Evolutionary conservation across 2,797 vertebrate genomes (phyloP), one percentile per base, ranked within the genome.

Genomic region (Melanotaenia trifasciata): DNA sequence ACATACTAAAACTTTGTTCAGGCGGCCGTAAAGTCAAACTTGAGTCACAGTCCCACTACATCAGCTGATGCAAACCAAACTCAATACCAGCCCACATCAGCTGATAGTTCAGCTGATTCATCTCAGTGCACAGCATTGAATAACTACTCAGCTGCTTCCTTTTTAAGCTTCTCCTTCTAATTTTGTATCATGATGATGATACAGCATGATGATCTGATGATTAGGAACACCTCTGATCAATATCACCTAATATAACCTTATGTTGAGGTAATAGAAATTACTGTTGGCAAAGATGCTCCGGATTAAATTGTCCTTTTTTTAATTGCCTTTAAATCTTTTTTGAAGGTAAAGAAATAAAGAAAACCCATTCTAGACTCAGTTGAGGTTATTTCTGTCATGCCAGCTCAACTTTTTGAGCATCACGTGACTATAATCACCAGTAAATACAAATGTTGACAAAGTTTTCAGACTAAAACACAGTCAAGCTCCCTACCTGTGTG

Each of bases 401-500:
- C 18, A 18, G 16, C 1, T 47, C 4, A 20, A 6, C 5, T 20
- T 47, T 47, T 6, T 5, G 28, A 47, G 16, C 3, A 50, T 50
- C 47, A 50, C 18, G 2, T n/a, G 20, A 50, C 3, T 50, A 10
- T 20, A 50, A 10, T 50, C 20, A 8, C 47, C 1, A 20, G 5
- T 8, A 50, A 20, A 50, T n/a, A 6, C 20, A n/a, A 50, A 20
- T 7, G 16, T 18, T 3, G 28, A 28, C 28, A 28, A 28, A 28
- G 28, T 28, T 28, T 28, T 28, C 28, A 28, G 28, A 28, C 28
- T 28, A 28, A 28, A 20, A 22, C 14, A 30, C 38, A 64, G 32
- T 36, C 30, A 51, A 56, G 57, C 24, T 13, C 40, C 57, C 57
- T 33, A 54, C 73, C 64, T 69, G 64, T 61, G 66, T 68, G 69